Conservation (phyloP, 2,888 invertebrate species). For the Cepaea hortensis region DNA sequence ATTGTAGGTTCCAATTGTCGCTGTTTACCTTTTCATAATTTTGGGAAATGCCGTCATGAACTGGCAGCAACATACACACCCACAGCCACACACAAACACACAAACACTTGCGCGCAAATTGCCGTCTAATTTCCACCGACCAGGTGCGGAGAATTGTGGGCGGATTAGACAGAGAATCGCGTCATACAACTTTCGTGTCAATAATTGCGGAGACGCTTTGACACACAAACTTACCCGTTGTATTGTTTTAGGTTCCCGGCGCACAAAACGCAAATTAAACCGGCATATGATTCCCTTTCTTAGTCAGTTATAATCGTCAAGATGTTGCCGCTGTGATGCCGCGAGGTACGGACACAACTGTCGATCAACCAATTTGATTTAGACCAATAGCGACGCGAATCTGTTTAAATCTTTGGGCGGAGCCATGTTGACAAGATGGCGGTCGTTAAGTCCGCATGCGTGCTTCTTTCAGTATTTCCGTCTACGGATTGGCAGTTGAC, state of each 20-base stretch:
- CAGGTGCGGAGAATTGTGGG: not conserved
- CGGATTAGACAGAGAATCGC: not conserved
- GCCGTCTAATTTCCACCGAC: not conserved
- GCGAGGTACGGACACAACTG: not conserved
- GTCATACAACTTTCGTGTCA: not conserved
- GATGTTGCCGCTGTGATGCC: not conserved
- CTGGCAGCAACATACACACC: not conserved
- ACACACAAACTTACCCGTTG: not conserved
- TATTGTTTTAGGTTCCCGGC: constrained; percentile 14
- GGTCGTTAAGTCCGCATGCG: not conserved
- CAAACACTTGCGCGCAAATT: too few species aligned
- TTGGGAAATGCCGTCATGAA: too few species aligned
- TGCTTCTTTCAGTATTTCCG: not conserved
- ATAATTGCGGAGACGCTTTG: not conserved
- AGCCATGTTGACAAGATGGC: not conserved
- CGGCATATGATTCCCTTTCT: not conserved
- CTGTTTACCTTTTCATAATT: too few species aligned
- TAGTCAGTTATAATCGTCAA: not conserved
- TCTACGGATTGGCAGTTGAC: constrained; percentile 29
- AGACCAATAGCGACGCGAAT: not conserved
- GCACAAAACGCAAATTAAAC: constrained; percentile 25
- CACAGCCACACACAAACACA: not conserved
- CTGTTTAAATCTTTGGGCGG: not conserved
- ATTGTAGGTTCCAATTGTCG: too few species aligned
- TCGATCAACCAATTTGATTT: constrained; percentile 1